These are phyloP conservation scores for Acleris sparsana DNA, from an alignment of 2,888 invertebrate species.

Conservation along the genomic window DNA sequence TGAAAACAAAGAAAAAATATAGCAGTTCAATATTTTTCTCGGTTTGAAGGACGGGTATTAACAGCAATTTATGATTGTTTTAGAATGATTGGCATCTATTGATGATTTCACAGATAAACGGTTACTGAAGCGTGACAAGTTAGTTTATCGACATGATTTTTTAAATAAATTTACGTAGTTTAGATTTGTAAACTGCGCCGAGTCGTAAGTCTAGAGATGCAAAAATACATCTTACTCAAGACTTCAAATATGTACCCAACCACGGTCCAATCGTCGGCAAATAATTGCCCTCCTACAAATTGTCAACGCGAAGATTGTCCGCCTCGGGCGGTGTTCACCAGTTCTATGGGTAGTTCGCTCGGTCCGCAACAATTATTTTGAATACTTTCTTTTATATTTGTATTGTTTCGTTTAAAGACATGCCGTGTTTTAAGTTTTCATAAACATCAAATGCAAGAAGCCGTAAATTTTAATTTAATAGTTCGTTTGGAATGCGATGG, in stretches of 20 bases:
- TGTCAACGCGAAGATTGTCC: slow-evolving; percentile 13
- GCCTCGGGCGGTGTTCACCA: slow-evolving; percentile 6
- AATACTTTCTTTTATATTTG: neutral
- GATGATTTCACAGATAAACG: slow-evolving; percentile 57
- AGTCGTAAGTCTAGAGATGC: neutral
- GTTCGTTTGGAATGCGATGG: neutral
- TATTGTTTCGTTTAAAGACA: neutral
- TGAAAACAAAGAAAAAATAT: neutral
- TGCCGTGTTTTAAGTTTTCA: neutral
- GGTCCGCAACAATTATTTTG: slow-evolving; percentile 1
- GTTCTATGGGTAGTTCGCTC: slow-evolving; percentile 11
- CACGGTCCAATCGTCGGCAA: slow-evolving; percentile 19
- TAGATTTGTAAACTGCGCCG: slow-evolving; percentile 44
- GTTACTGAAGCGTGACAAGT: slow-evolving; percentile 51
- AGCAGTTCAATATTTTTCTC: neutral
- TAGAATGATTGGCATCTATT: slow-evolving; percentile 51
- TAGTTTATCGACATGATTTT: slow-evolving; percentile 49
- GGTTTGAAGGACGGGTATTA: slow-evolving; percentile 7
- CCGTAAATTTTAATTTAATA: neutral
- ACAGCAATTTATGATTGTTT: slow-evolving; percentile 34
- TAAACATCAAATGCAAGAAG: slow-evolving; percentile 4
- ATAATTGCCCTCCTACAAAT: slow-evolving; percentile 24
- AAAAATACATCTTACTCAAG: neutral
- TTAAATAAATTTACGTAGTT: slow-evolving; percentile 59
- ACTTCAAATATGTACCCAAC: slow-evolving; percentile 9